These are phyloP conservation scores for Pterois miles DNA, from an alignment of 2,797 vertebrate species.

Conservation along the genomic window DNA sequence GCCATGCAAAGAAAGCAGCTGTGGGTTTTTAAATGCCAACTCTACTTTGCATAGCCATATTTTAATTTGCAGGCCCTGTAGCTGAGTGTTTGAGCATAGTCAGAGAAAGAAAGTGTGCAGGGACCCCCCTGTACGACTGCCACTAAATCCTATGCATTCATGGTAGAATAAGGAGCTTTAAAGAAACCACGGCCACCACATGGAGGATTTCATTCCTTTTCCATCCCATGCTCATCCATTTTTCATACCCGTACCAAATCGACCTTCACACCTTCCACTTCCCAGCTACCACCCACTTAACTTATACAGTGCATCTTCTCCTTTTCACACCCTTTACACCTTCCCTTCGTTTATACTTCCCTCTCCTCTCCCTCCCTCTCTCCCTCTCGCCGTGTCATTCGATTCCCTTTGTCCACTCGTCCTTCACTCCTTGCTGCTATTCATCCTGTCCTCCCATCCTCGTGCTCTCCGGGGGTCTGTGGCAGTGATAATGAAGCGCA, in stretches of 20 bases:
- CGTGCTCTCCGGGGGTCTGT: conserved; percentile 67
- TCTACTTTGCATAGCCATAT: conserved; percentile 9
- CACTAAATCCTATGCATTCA: conserved; percentile 37
- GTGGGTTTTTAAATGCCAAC: conserved; percentile 31
- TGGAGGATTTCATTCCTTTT: conserved; percentile 53
- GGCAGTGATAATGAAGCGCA: conserved; percentile 76
- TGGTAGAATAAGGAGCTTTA: conserved; percentile 31
- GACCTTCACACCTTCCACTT: conserved; percentile 63
- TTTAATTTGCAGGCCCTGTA: conserved; percentile 19
- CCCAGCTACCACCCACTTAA: conserved; percentile 54
- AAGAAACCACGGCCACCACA: conserved; percentile 50
- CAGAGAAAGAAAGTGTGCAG: background rate
- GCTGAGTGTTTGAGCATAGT: conserved; percentile 15
- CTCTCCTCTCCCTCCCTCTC: conserved; percentile 32
- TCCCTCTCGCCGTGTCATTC: conserved; percentile 50
- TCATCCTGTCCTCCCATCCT: conserved; percentile 62
- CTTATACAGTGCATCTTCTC: conserved; percentile 34
- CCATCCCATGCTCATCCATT: conserved; percentile 49
- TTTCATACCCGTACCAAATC: conserved; percentile 58
- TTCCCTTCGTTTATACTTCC: conserved; percentile 56
- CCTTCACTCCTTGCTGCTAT: conserved; percentile 69
- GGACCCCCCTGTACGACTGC: conserved; percentile 6
- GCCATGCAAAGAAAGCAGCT: conserved; percentile 40
- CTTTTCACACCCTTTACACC: conserved; percentile 32
- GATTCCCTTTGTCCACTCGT: conserved; percentile 72